Base-by-base conservation (phyloP, 2,797 vertebrate genomes). In the Coregonus sp. region DNA sequence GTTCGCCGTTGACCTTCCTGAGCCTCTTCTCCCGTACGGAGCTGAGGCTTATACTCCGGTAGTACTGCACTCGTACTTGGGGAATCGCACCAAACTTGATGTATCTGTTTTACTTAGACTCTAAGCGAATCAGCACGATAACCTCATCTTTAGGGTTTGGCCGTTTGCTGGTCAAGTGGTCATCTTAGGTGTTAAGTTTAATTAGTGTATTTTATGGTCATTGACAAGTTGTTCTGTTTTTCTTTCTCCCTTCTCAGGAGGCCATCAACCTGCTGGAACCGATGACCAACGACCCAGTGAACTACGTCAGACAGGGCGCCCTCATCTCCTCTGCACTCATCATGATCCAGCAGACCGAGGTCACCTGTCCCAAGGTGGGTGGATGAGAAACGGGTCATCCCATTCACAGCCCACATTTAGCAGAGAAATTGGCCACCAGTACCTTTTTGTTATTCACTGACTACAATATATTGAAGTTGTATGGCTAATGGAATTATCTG, bases 271-370 rank as follows among this genome's bases (percentile, higher is more conserved):
- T 99, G 83, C 90, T 99, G 83, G 98, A 99, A 86, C 98, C 98
- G 29, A 99, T 99, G 98, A 99, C 97, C 85, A 99, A 99, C 0
- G 98, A 99, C 88, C 98, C 98, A 0, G 98, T 99, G 76, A 99
- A 99, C 91, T 99, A 99, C 0, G 98, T 99, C 75, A 94, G 98
- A 86, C 98, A 99, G 85, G 98, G 98, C 6, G 98, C 98, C 20
- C 96, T 99, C 79, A 99, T 99, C 80, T 94, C 98, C 31, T 99
- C 97, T 1, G 98, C 98, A 66, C 96, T 99, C 82, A 98, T 99
- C 91, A 98, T 99, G 97, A 97, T 99, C 90, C 98, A 99, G 77
- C 98, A 99, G 93, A 96, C 96, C 0, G 98, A 99, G 86, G 94
- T 99, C 86, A 98, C 97, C 77, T 99, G 98, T 90, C 97, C 98